Base-by-base conservation (phyloP, 1,140 invertebrate genomes). In the Ostrea edulis region DNA sequence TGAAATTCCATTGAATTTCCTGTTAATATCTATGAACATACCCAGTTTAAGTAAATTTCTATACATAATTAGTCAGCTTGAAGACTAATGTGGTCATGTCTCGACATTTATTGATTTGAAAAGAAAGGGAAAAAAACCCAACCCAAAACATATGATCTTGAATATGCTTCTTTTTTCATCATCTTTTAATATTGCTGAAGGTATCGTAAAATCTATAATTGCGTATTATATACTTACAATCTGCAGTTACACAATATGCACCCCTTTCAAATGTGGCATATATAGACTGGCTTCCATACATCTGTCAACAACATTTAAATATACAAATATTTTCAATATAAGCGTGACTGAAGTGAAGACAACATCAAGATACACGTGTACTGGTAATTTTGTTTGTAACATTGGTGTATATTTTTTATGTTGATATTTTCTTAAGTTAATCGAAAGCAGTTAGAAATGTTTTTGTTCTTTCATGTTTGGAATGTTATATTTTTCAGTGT, bases 181-280 rank as follows among this genome's bases (percentile, higher is more conserved):
- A 44, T 44, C 5, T 44, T 44, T 2, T 44, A 44, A 1, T 5
- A 44, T 44, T 44, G 35, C 35, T 44, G 1, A 44, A 44, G 35
- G 35, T 44, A 44, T 44, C 35, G 35, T 5, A 44, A 44, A 44
- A 44, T 2, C 35, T 44, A 44, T 44, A 44, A 44, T 5, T 44
- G 35, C 35, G 35, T 44, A 44, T 85, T 9, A 11, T 29, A 14
- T 35, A 92, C 91, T 90, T 90, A 92, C 91, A 92, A 65, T 92
- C 91, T 29, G 91, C 91, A 9, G 90, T 92, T 0, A 92, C 90
- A 82, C 91, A 92, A 11, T 84, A 65, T 0, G 91, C 91, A 12
- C 83, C 84, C 20, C 85, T 84, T 88, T 92, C 91, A 84, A 91
- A 92, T 14, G 88, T 87, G 7, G 86, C 85, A 20, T 85, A 89